phyloP scores from a whole-genome alignment of 2,888 invertebrate genomes.

The Ophion obscuratus region DNA sequence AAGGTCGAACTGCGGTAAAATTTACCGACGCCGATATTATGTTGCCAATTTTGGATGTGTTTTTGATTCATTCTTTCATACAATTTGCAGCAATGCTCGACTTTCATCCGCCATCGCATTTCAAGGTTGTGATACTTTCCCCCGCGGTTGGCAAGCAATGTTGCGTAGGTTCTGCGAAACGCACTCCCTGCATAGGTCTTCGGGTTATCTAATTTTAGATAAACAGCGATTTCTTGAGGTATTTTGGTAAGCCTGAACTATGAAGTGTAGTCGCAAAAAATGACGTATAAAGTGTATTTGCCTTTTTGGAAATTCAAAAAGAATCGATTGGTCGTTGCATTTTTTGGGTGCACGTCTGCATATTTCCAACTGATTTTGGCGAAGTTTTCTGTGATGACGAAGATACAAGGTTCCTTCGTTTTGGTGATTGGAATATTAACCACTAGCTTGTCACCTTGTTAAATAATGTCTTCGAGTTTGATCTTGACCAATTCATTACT shows the following conservation, averaged over 20 bases:
- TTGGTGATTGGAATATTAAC: constrained; percentile 54
- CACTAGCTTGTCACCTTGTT: constrained; percentile 48
- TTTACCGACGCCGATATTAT: neutral
- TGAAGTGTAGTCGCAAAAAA: neutral
- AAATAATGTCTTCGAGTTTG: constrained; percentile 44
- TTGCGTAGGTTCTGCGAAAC: constrained; percentile 67
- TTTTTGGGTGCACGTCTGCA: constrained; percentile 3
- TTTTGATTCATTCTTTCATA: constrained; percentile 52
- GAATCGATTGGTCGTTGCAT: constrained; percentile 18
- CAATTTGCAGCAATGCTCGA: constrained; percentile 66
- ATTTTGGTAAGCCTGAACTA: constrained; percentile 11
- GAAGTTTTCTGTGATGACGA: constrained; percentile 60
- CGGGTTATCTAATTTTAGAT: constrained; percentile 64
- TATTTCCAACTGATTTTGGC: constrained; percentile 38
- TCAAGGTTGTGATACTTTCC: constrained; percentile 66
- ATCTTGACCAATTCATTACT: constrained; percentile 42
- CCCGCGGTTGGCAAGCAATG: constrained; percentile 67
- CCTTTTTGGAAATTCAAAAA: constrained; percentile 21
- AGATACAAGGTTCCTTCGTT: constrained; percentile 61
- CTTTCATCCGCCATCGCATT: constrained; percentile 63
- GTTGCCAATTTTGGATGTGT: constrained; percentile 8
- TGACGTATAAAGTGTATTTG: constrained; percentile 22
- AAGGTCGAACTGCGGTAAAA: constrained; percentile 5
- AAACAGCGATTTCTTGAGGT: constrained; percentile 67
- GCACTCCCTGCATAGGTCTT: constrained; percentile 78